Base-by-base conservation (phyloP, 2,888 invertebrate genomes). In the Eulithis prunata region DNA sequence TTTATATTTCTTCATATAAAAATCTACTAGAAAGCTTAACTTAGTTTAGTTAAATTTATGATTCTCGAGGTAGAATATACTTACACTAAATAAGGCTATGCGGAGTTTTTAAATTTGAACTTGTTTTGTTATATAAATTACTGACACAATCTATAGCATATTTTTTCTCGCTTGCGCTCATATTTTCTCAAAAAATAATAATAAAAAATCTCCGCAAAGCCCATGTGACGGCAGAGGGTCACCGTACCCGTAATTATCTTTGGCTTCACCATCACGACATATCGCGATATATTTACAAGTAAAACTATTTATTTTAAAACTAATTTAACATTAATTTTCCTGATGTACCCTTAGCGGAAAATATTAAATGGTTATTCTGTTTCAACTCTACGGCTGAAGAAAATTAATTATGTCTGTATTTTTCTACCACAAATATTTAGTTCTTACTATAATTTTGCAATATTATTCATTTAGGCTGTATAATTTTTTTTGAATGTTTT, bases 211-310 rank as follows among this genome's bases (percentile, higher is more conserved):
- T 73, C 83, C 77, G 83, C 86, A 75, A 70, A 83, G 84, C 83
- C 86, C 77, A 77, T 91, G 93, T 93, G 93, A 93, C 93, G 93
- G 93, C 92, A 91, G 90, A 91, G 93, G 93, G 93, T 91, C 93
- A 93, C 93, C 93, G 84, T 93, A 93, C 93, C 93, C 93, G 93
- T 93, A 93, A 89, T 86, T 91, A 91, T 93, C 93, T 93, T 93
- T 93, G 93, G 93, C 92, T 93, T 93, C 89, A 93, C 93, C 93
- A 93, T 93, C 93, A 93, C 93, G 93, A 93, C 86, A 89, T 83
- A 79, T 93, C 92, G 92, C 92, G 92, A 93, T 87, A 80, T 85
- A 89, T 86, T 79, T 88, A 87, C 86, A 87, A 71, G 12, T 82
- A 83, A 80, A 80, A 75, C 80, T 75, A 59, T 58, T 4, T 43